Base-by-base conservation (phyloP, 2,888 invertebrate species). In the Dasysyrphus albostriatus region DNA sequence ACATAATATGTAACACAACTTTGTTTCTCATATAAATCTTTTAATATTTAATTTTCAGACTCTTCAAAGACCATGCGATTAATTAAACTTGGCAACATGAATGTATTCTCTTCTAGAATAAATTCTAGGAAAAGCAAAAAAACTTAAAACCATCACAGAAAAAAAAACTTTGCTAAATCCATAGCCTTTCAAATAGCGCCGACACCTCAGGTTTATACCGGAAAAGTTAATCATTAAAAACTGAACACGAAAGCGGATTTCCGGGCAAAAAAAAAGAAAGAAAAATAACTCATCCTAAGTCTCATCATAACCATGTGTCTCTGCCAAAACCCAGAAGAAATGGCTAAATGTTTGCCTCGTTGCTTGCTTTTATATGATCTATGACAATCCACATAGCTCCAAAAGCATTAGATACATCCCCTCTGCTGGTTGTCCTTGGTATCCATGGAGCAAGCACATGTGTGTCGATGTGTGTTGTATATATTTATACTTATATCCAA, bases 331-430 rank as follows among this genome's bases (percentile, higher is more conserved):
- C 32, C 37, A 39, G 6, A 69, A 54, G 49, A 69, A 51, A 49
- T 67, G 39, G 39, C 39, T 54, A 54, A 76, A 58, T 67, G 47
- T 76, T 80, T 76, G 74, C 79, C 63, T 84, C 65, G 63, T 49
- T 70, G 74, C 54, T 47, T 72, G 79, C 75, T 47, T 65, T 67
- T 67, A 72, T 47, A 76, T 82, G 76, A 82, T 76, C 82, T 72
- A 82, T 76, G 29, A 49, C 76, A 58, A 59, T 65, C 39, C 51
- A 51, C 39, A 24, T 32, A 34, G 59, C 32, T 49, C 56, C 63
- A 14, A 58, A 49, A 73, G 59, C 58, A 73, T 72, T 72, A 69
- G n/a, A n/a, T n/a, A n/a, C 32, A 69, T 51, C 16, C 65, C 39
- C 65, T 24, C 54, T 69, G 29, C 44, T 59, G 37, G 29, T 19